Evolutionary conservation across 2,888 invertebrate species (phyloP), one percentile per base, ranked within the genome.

Genomic region (Aleiodes alternator): DNA sequence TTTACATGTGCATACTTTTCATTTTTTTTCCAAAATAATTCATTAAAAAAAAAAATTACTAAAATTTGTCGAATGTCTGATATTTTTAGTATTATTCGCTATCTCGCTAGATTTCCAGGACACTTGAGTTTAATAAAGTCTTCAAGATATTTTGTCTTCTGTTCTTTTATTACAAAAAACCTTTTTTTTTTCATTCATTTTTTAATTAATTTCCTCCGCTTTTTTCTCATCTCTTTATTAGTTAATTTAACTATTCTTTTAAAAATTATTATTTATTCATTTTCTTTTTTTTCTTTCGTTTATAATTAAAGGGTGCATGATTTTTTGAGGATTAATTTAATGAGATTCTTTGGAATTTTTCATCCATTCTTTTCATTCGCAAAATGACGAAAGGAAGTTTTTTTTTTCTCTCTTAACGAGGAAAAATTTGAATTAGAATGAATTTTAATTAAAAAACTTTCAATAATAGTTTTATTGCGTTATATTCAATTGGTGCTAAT

Each of bases 361-460:
- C 2, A 23, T 23, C 23, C 48, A 9, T n/a, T 38, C 43, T 34
- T 71, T 31, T 50, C 57, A 72, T 38, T 57, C 48, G 71, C 12
- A 74, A 75, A 56, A 70, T 68, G 59, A 75, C 57, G 51, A 70
- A 71, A 75, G 43, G 14, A 72, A 72, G 29, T 68, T 34, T 34
- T 34, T 34, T 34, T 23, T 23, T 23, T 23, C 23, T 23, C 34
- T 71, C 31, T 69, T 48, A 55, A 70, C 55, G 72, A 72, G 51
- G 34, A 71, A 23, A 71, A 75, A 68, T 75, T 75, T 71, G 68
- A 75, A 66, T 75, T 68, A 29, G 29, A 72, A 72, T 72, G 57
- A 72, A 43, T 66, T 66, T 59, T 59, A 34, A 61, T 34, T 34
- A 34, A 34, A 34, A 34, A 34, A 34, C 34, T 34, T 34, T 34